Percentiles rank a stretch among this genome's conserved stretches.
phyloP scores from a whole-genome alignment of 2,888 invertebrate genomes.

The Drosophila nigritarsus region DNA sequence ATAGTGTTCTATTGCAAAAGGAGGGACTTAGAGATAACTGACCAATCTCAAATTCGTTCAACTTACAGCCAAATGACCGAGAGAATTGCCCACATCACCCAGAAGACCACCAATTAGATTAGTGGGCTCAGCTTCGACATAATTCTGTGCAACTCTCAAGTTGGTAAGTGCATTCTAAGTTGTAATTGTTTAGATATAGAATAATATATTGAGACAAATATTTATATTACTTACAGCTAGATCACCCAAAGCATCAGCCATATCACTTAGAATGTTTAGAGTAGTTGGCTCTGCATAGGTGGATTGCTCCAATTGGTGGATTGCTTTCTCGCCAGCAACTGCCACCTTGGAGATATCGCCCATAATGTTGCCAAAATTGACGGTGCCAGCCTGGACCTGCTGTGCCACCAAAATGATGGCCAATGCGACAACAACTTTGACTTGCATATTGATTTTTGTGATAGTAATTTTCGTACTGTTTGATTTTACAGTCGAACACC shows the following conservation, averaged over 20 bases:
- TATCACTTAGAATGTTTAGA: conserved; percentile 26
- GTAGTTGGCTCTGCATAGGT: not conserved
- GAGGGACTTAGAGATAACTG: not conserved
- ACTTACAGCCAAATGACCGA: conserved; percentile 52
- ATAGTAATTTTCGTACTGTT: conserved; percentile 31
- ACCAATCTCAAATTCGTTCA: not conserved
- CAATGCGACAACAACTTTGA: conserved; percentile 37
- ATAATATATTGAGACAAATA: not conserved
- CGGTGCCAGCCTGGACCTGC: conserved; percentile 32
- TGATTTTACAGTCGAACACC: not conserved
- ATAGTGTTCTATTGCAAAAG: conserved; percentile 45
- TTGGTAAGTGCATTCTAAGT: conserved; percentile 31
- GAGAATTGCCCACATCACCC: conserved; percentile 30
- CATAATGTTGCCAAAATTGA: conserved; percentile 39
- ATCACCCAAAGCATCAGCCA: conserved; percentile 41
- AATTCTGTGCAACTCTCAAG: conserved; percentile 19
- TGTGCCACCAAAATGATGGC: conserved; percentile 36
- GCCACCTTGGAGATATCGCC: conserved; percentile 46
- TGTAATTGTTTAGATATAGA: not conserved
- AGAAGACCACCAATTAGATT: conserved; percentile 42
- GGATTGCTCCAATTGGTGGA: conserved; percentile 37
- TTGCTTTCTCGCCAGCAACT: conserved; percentile 43
- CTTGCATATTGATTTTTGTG: conserved; percentile 47
- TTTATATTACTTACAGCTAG: conserved; percentile 44
- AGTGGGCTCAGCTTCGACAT: conserved; percentile 15